phyloP scores from a whole-genome alignment of 2,797 vertebrate species.

The Hemibagrus guttatus region DNA sequence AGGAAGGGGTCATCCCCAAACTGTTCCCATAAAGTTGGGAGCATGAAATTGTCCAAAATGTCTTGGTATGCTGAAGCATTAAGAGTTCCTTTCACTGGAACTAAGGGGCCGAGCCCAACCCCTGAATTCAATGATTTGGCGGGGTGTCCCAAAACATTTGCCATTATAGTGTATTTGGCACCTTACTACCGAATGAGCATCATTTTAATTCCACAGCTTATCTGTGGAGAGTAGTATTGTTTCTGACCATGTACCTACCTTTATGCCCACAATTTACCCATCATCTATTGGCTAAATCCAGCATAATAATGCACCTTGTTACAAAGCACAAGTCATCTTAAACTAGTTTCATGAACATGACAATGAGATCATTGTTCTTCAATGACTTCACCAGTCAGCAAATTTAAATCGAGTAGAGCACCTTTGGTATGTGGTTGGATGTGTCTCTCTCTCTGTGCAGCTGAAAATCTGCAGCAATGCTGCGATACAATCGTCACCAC shows the following conservation, averaged over 20 bases:
- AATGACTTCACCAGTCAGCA: background rate
- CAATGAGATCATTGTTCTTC: background rate
- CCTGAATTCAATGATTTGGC: no score
- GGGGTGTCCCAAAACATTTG: no score
- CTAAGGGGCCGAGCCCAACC: no score
- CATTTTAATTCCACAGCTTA: background rate
- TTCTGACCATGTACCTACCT: background rate
- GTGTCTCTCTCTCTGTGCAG: background rate
- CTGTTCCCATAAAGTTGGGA: no score
- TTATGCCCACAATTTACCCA: background rate
- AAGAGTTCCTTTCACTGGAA: no score
- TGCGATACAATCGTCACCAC: background rate
- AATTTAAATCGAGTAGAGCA: no score
- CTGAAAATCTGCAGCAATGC: background rate
- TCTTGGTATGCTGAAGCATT: no score
- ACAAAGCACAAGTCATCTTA: background rate
- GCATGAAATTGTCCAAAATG: no score
- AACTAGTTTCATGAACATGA: slow-evolving; percentile 6
- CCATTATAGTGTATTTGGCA: background rate
- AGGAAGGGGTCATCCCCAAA: no score
- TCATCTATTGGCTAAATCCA: background rate
- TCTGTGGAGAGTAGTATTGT: background rate
- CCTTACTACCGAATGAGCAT: background rate
- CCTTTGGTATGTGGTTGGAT: background rate
- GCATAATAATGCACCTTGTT: background rate